These are phyloP conservation scores for Ostrea denselamellosa DNA, from an alignment of 1,140 invertebrate species.

Conservation along the genomic window DNA sequence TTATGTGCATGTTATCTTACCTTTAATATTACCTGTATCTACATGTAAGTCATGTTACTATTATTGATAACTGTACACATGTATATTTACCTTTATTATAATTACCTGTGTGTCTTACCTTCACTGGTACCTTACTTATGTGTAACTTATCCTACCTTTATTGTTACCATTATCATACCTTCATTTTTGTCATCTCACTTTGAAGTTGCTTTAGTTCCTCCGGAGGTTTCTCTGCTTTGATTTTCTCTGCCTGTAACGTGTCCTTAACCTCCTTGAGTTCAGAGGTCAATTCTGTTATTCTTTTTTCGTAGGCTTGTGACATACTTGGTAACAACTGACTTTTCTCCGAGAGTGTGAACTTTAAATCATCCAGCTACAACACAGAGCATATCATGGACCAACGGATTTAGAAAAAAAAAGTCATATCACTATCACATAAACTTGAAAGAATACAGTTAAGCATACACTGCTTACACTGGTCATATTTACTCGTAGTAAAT, in stretches of 20 bases:
- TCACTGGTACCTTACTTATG: background rate
- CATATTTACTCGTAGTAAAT: no score
- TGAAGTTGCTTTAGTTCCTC: conserved; percentile 85
- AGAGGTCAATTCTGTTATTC: conserved; percentile 82
- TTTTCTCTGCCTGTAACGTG: conserved; percentile 83
- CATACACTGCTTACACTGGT: no score
- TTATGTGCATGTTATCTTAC: no score
- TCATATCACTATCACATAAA: no score
- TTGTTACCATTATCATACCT: background rate
- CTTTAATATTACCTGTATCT: no score
- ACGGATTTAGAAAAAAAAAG: no score
- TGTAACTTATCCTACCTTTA: background rate
- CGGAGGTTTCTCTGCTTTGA: conserved; percentile 82
- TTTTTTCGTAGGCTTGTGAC: conserved; percentile 76
- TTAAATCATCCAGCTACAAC: conserved; percentile 66
- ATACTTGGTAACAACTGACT: conserved; percentile 58
- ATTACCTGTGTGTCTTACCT: background rate
- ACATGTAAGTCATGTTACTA: no score
- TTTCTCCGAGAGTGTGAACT: conserved; percentile 60
- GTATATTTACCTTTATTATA: no score
- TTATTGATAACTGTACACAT: no score
- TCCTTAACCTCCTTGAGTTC: conserved; percentile 84
- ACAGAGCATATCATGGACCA: no score
- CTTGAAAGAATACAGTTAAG: no score
- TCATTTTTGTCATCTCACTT: conserved; percentile 82